Conservation (phyloP, 2,113 vertebrate species). For the Phainopepla nitens region DNA sequence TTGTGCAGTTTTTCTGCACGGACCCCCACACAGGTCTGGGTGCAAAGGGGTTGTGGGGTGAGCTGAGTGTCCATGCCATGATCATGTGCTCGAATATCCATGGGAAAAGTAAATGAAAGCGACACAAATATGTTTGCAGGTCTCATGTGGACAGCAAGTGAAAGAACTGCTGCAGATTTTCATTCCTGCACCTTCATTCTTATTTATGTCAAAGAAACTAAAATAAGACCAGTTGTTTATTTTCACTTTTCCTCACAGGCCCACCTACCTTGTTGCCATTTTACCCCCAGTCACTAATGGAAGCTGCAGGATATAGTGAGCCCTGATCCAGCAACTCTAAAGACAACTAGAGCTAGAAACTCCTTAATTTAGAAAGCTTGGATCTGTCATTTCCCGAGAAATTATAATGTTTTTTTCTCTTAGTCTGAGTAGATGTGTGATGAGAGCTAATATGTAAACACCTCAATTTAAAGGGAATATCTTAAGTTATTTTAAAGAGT, state of each 20-base stretch:
- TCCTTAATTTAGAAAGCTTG: background rate
- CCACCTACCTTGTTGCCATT: background rate
- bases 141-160: background rate
- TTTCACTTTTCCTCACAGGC: background rate
- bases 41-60: rapidly evolving
- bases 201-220: background rate
- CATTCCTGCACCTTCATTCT: background rate
- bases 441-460: background rate
- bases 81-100: background rate
- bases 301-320: background rate
- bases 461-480: background rate
- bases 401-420: background rate
- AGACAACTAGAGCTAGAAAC: background rate
- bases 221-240: background rate
- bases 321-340: background rate
- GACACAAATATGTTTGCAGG: rapidly evolving
- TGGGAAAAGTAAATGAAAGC: background rate
- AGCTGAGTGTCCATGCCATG: background rate
- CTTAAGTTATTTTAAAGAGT: background rate
- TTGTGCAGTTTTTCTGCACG: background rate
- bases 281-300: background rate
- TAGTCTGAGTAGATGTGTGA: background rate
- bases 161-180: background rate
- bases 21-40: background rate
- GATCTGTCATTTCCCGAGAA: background rate